Percentiles rank a stretch among this genome's conserved stretches.
These are phyloP conservation scores for Nomada ruficornis DNA, from an alignment of 2,888 invertebrate genomes.

Conservation along the genomic window DNA sequence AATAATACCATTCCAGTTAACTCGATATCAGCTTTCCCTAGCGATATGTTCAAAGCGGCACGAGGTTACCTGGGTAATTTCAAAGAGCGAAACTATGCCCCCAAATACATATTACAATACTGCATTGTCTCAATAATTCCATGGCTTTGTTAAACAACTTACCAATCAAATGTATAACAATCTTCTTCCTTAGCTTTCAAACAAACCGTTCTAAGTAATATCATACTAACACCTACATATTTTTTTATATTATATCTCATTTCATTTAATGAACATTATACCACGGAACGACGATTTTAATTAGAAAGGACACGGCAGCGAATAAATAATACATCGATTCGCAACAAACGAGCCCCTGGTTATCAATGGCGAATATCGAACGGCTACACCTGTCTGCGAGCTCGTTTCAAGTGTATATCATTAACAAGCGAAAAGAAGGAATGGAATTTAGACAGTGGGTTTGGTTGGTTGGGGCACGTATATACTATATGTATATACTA, in stretches of 20 bases:
- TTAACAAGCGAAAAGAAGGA: conserved; percentile 1
- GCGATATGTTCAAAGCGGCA: background rate
- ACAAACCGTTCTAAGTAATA: too few species aligned
- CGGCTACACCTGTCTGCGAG: background rate
- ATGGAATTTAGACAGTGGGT: background rate
- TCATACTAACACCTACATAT: too few species aligned
- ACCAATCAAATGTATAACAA: too few species aligned
- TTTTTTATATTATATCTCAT: too few species aligned
- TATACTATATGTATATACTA: too few species aligned
- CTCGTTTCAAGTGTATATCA: background rate
- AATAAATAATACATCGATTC: conserved; percentile 13
- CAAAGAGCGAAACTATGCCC: background rate
- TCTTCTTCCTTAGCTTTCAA: too few species aligned
- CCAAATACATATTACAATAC: background rate
- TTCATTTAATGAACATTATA: too few species aligned
- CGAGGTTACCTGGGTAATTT: background rate
- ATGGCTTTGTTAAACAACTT: too few species aligned
- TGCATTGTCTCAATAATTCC: background rate
- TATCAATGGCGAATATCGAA: background rate
- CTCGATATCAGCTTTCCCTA: conserved; percentile 12
- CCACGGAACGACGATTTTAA: conserved; percentile 19
- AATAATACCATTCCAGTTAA: conserved; percentile 3
- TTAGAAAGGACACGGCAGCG: background rate
- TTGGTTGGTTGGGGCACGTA: background rate
- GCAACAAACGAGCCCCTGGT: background rate